Percentiles rank a stretch among this genome's conserved stretches.
These are phyloP conservation scores for Mycogona germanica DNA, from an alignment of 2,888 invertebrate genomes.

Conservation along the genomic window DNA sequence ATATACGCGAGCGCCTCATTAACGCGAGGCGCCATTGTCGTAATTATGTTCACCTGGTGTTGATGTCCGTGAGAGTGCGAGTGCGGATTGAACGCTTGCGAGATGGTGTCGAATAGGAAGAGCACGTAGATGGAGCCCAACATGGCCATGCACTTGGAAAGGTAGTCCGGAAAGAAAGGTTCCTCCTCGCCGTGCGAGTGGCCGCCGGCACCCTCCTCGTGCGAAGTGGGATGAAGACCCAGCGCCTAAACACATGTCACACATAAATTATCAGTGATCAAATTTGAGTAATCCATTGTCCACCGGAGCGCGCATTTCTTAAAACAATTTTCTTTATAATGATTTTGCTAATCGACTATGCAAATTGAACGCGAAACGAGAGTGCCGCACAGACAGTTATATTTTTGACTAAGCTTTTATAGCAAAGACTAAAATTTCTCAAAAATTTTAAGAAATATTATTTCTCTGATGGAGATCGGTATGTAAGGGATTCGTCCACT, in stretches of 20 bases:
- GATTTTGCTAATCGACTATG: not conserved
- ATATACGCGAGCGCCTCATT: no score
- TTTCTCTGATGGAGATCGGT: no score
- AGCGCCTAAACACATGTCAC: no score
- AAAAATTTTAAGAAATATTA: no score
- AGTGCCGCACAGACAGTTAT: no score
- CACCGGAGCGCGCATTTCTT: no score
- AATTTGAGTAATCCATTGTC: not conserved
- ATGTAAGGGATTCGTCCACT: no score
- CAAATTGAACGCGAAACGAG: no score
- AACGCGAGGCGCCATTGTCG: no score
- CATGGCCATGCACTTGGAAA: slow-evolving; percentile 21
- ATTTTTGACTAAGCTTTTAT: no score
- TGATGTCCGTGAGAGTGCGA: not conserved
- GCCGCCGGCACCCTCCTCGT: slow-evolving; percentile 8
- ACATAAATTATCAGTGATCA: not conserved
- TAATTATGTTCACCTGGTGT: not conserved
- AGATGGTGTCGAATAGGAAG: slow-evolving; percentile 25
- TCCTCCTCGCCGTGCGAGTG: slow-evolving; percentile 15
- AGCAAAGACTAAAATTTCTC: no score
- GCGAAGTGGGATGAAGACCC: slow-evolving; percentile 10
- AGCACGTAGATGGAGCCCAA: slow-evolving; percentile 25
- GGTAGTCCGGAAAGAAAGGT: slow-evolving; percentile 21
- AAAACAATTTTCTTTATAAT: not conserved
- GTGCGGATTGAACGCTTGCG: not conserved